Evolutionary conservation across 2,888 invertebrate genomes (phyloP).

Genomic region (Lamellibrachia satsuma): DNA sequence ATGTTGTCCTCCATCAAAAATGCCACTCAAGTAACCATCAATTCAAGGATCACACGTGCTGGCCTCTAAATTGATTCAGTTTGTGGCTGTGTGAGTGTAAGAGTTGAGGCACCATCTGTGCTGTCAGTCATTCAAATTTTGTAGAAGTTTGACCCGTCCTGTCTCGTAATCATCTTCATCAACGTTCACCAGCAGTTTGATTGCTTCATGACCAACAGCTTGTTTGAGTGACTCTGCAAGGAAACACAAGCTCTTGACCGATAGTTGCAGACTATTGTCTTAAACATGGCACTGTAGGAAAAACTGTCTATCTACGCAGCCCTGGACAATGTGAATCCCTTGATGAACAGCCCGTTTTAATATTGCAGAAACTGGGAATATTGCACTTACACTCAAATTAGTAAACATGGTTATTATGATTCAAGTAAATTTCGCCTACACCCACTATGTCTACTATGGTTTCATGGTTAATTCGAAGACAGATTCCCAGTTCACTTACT

Average conservation of each 20-base stretch:
- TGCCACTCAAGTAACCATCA: not conserved
- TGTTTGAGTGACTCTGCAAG: slow-evolving; percentile 57
- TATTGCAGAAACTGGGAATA: too few relatives aligned
- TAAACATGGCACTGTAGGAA: too few relatives aligned
- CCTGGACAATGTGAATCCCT: too few relatives aligned
- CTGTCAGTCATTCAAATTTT: slow-evolving; percentile 45
- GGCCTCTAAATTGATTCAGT: not conserved
- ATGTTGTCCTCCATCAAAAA: not conserved
- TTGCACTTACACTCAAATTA: too few relatives aligned
- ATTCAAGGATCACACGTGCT: not conserved
- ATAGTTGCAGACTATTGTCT: too few relatives aligned
- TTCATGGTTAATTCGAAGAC: too few relatives aligned
- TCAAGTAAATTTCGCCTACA: too few relatives aligned
- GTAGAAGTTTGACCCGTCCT: slow-evolving; percentile 52
- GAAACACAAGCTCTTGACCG: slow-evolving; percentile 31
- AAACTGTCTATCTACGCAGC: too few relatives aligned
- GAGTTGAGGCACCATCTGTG: not conserved
- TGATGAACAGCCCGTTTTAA: too few relatives aligned
- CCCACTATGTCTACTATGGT: too few relatives aligned
- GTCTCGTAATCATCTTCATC: slow-evolving; percentile 60
- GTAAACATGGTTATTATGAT: too few relatives aligned
- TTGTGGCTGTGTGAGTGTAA: not conserved
- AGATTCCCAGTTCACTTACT: too few relatives aligned
- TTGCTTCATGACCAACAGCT: slow-evolving; percentile 58
- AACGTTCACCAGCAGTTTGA: slow-evolving; percentile 58